These are phyloP conservation scores for Melinaea marsaeus DNA, from an alignment of 2,888 invertebrate genomes.

Conservation along the genomic window DNA sequence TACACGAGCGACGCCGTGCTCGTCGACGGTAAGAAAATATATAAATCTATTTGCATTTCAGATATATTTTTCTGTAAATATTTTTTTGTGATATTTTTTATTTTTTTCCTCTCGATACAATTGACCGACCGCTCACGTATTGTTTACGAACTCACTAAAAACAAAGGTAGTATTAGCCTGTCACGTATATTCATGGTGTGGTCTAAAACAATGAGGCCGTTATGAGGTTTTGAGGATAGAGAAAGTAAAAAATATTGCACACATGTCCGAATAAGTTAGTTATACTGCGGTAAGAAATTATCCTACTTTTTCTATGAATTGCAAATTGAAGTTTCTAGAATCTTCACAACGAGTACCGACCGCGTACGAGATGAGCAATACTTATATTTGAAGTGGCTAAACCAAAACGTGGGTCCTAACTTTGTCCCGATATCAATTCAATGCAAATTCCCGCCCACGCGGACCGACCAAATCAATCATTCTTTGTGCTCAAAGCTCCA, in stretches of 20 bases:
- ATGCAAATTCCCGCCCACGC: constrained; percentile 71
- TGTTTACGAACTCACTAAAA: constrained; percentile 21
- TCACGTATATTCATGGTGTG: constrained; percentile 44
- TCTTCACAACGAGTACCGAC: no score
- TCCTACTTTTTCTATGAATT: neutral
- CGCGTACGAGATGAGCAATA: neutral
- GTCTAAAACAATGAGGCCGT: constrained; percentile 61
- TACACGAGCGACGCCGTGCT: constrained; percentile 72
- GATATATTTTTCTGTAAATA: constrained; percentile 4
- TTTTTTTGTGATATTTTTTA: constrained; percentile 3
- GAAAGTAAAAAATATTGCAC: constrained; percentile 67
- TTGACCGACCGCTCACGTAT: constrained; percentile 10
- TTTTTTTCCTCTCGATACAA: neutral
- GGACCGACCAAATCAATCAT: constrained; percentile 65
- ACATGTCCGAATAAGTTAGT: constrained; percentile 51
- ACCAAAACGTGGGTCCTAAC: constrained; percentile 54
- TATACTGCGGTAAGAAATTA: constrained; percentile 14
- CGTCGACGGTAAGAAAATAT: constrained; percentile 61
- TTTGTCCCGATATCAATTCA: constrained; percentile 63
- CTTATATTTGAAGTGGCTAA: constrained; percentile 19
- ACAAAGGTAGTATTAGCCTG: constrained; percentile 19
- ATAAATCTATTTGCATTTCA: neutral
- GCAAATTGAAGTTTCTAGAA: no score
- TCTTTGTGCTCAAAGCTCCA: constrained; percentile 49
- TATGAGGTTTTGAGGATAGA: constrained; percentile 75